Conservation (phyloP, 2,888 invertebrate genomes). For the Drosophila tanythrix region DNA sequence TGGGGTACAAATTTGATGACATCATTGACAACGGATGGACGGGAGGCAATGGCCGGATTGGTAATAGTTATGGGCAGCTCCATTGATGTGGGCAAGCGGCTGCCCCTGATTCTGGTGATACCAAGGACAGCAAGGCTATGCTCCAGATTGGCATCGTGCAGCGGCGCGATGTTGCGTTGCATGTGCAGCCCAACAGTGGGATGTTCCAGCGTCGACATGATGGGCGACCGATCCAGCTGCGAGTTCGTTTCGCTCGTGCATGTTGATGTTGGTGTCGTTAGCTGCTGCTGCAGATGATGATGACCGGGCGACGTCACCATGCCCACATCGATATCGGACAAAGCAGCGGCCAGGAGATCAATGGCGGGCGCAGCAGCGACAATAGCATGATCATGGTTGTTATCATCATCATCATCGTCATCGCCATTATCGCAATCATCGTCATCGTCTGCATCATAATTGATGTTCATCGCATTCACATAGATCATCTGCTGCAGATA, state of each 20-base stretch:
- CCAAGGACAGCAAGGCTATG: constrained; percentile 87
- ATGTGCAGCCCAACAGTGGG: constrained; percentile 84
- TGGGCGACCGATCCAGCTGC: constrained; percentile 90
- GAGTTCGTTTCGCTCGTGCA: constrained; percentile 91
- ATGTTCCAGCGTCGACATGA: constrained; percentile 92
- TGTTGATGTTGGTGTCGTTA: constrained; percentile 76
- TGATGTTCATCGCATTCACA: constrained; percentile 55
- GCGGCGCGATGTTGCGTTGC: constrained; percentile 44
- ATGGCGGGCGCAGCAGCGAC: constrained; percentile 42
- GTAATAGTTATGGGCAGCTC: constrained; percentile 92
- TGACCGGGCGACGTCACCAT: not conserved
- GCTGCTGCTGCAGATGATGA: constrained; percentile 2
- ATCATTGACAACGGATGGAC: constrained; percentile 37
- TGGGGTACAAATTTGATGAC: constrained; percentile 46
- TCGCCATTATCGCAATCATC: not conserved
- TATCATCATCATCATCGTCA: constrained; percentile 14
- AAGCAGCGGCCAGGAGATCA: constrained; percentile 90
- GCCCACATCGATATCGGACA: constrained; percentile 85
- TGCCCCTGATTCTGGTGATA: constrained; percentile 85
- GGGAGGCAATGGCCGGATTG: constrained; percentile 89
- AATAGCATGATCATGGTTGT: constrained; percentile 8
- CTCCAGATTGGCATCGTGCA: constrained; percentile 83
- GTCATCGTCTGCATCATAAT: constrained; percentile 23
- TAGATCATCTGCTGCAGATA: constrained; percentile 83
- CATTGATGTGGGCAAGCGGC: constrained; percentile 88